Conservation (phyloP, 2,113 vertebrate genomes). For the Genyomyrus donnyi region DNA sequence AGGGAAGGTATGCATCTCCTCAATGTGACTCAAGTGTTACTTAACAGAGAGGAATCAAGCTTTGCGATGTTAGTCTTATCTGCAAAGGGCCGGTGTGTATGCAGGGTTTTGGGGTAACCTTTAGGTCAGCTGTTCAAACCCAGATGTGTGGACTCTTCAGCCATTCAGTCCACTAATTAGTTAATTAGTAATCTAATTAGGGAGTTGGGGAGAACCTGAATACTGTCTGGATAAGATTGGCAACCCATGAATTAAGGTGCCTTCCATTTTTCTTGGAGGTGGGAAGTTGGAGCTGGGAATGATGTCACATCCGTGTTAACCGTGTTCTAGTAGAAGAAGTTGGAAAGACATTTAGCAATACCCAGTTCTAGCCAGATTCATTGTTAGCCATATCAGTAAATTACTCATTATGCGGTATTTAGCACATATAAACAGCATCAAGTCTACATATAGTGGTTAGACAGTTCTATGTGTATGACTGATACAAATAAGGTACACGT, state of each 20-base stretch:
- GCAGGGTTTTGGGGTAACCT: background rate
- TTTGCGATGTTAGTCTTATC: background rate
- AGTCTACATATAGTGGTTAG: background rate
- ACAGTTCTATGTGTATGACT: background rate
- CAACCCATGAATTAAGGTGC: background rate
- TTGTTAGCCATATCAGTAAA: background rate
- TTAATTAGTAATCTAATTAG: background rate
- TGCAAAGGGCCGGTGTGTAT: background rate
- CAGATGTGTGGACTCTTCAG: background rate
- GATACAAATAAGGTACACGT: background rate
- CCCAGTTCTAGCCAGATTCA: background rate
- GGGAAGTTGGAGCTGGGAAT: background rate
- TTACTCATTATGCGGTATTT: background rate
- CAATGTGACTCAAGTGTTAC: background rate
- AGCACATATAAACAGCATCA: background rate
- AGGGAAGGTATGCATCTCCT: slow-evolving; percentile 63
- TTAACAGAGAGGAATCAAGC: background rate
- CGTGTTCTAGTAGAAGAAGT: background rate
- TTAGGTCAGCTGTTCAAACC: background rate
- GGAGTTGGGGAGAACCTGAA: background rate
- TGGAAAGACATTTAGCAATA: background rate
- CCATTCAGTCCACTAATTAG: background rate
- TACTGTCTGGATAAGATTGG: background rate
- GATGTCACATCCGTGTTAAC: background rate
- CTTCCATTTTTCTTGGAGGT: background rate